These are phyloP conservation scores for Eurosta solidaginis DNA, from an alignment of 1,140 invertebrate species.

Conservation along the genomic window DNA sequence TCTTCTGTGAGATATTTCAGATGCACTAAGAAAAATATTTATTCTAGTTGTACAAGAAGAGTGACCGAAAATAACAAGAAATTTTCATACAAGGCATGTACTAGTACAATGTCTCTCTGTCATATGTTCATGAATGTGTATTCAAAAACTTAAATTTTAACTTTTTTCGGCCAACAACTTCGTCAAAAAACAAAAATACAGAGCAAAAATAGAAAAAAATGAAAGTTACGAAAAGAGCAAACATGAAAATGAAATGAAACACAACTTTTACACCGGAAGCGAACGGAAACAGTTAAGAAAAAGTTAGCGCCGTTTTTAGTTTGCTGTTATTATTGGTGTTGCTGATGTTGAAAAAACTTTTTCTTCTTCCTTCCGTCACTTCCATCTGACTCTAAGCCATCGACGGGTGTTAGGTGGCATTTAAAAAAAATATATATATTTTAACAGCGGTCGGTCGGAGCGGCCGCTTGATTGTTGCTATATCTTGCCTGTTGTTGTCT, in stretches of 20 bases:
- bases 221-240: background rate
- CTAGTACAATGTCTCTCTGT: too few relatives aligned
- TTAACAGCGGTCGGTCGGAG: background rate
- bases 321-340: constrained; percentile 5
- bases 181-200: background rate
- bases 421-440: background rate
- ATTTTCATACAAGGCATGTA: too few relatives aligned
- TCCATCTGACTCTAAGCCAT: background rate
- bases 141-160: constrained; percentile 8
- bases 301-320: constrained; percentile 23
- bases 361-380: constrained; percentile 18
- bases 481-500: background rate
- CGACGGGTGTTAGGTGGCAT: background rate
- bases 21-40: too few relatives aligned
- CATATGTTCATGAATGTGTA: background rate
- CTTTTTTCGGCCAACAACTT: background rate
- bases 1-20: too few relatives aligned
- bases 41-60: too few relatives aligned
- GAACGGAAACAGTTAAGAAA: constrained; percentile 14
- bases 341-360: too few relatives aligned
- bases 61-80: too few relatives aligned
- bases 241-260: constrained; percentile 20
- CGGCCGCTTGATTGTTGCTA: background rate
- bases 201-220: background rate
- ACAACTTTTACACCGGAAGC: constrained; percentile 12